Percentiles rank a stretch among this genome's conserved stretches.
Conservation (phyloP, 2,113 vertebrate species). For the Polypterus bichir region DNA sequence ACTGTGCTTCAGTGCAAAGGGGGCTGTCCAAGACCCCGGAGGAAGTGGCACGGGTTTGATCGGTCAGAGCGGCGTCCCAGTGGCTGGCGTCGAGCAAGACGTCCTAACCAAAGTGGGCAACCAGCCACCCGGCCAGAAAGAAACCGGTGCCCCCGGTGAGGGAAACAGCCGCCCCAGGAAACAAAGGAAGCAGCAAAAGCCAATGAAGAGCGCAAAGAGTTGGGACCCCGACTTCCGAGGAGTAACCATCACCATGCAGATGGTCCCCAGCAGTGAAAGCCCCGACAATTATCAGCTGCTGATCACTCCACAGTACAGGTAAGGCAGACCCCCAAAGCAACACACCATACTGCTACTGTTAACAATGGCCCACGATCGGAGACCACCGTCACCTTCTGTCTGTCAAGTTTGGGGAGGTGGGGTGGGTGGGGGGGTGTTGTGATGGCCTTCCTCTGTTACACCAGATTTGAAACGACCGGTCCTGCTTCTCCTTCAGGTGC, state of each 20-base stretch:
- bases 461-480: too few species aligned
- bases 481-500: too few species aligned
- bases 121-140: neutral
- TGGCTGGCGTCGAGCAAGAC: neutral
- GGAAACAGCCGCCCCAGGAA: conserved; percentile 25
- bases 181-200: conserved; percentile 58
- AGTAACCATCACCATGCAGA: conserved; percentile 59
- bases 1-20: too few species aligned
- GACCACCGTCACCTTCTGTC: too few species aligned
- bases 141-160: neutral
- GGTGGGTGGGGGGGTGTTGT: too few species aligned
- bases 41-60: neutral
- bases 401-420: too few species aligned
- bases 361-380: too few species aligned
- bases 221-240: conserved; percentile 58
- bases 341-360: too few species aligned
- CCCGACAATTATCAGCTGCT: conserved; percentile 46
- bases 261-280: conserved; percentile 33
- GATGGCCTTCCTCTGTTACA: too few species aligned
- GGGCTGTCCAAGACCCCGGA: neutral
- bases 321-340: conserved; percentile 6
- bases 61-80: neutral
- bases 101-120: neutral
- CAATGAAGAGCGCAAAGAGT: conserved; percentile 46
- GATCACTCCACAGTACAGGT: conserved; percentile 66